A percentile compares a stretch with the other conserved stretches of the same genome.
These are phyloP conservation scores for Tokudaia muenninki DNA, from an alignment of 2,797 vertebrate genomes.

Conservation along the genomic window DNA sequence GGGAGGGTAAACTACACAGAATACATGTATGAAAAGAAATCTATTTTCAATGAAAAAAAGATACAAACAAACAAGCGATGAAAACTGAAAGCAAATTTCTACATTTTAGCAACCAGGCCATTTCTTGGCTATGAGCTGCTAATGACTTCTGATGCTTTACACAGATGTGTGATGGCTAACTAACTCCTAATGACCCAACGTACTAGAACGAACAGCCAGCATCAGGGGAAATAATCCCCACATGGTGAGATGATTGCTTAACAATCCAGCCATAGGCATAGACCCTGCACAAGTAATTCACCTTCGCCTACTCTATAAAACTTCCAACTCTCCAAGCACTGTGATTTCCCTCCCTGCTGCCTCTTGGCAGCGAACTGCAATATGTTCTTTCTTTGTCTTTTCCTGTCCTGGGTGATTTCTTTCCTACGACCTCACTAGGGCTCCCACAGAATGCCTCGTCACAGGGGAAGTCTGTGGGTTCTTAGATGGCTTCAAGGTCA, in stretches of 20 bases:
- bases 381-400: neutral
- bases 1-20: neutral
- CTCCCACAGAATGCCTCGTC: neutral
- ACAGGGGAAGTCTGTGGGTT: neutral
- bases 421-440: neutral
- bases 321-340: neutral
- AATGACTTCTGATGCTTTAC: neutral
- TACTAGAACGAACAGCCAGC: neutral
- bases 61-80: neutral
- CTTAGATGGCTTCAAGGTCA: neutral
- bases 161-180: neutral
- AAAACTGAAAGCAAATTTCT: neutral
- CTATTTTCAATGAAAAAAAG: neutral
- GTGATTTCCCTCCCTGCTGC: neutral
- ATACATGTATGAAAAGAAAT: no score
- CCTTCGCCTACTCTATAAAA: neutral
- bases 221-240: neutral
- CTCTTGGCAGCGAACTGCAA: neutral
- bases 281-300: neutral
- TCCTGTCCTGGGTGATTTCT: neutral
- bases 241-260: neutral
- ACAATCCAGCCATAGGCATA: no score
- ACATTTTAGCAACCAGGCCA: neutral
- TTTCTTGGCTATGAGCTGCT: neutral
- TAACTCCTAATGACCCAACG: neutral